Base-by-base conservation (phyloP, 1,140 invertebrate genomes). In the Bombus sylvicola region DNA sequence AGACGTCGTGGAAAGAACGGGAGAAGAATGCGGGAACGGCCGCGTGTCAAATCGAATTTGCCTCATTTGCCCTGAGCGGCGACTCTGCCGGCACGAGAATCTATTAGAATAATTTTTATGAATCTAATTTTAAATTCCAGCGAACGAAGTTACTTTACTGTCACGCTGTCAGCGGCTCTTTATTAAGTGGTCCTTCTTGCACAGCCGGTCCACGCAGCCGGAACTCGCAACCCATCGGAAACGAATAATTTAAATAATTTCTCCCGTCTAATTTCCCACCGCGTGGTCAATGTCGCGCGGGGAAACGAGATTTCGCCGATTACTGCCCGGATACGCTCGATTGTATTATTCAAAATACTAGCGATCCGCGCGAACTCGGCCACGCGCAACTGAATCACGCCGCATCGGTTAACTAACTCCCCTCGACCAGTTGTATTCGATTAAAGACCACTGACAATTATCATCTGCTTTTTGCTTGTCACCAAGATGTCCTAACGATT, bases 91-190 rank as follows among this genome's bases (percentile, higher is more conserved):
- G 88, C 92, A 85, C 86, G 89, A 86, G 94, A 95, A 95, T 94
- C 93, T 94, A 95, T 95, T 95, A 95, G 93, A 95, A 95, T 95
- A 95, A 95, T 95, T 95, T 95, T 95, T 95, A 95, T 94, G 92
- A 95, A 95, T 95, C 93, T 94, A 94, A 95, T 95, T 95, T 95
- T 93, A 94, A 94, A 95, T 94, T 95, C 93, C 92, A 91, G 88
- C 72, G 91, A 93, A 93, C 92, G 92, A 93, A 92, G 93, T 93
- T 93, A 93, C 92, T 91, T 91, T 89, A 91, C 93, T 92, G 93
- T 93, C 92, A 93, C 92, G 89, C 92, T 93, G 92, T 93, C 92
- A 91, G 88, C 88, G 90, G 89, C 90, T 92, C 90, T 93, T 93
- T 93, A 93, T 93, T 93, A 93, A 93, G 90, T 91, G 85, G 89